Base-by-base conservation (phyloP, 2,888 invertebrate genomes). In the Panorpa germanica region DNA sequence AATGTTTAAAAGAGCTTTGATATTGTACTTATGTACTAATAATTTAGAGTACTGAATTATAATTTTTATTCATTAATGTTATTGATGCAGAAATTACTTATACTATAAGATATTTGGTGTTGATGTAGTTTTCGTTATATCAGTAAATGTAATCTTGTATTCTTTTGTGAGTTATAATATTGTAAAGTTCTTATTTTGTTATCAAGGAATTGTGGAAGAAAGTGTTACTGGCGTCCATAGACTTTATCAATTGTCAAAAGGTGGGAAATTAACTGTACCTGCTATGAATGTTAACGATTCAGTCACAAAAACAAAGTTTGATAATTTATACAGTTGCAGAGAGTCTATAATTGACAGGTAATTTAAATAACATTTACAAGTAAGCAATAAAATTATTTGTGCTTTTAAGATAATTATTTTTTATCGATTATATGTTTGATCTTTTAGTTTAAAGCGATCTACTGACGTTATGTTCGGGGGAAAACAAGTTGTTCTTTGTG, bases 281-380 rank as follows among this genome's bases (percentile, higher is more conserved):
- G 95, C 95, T 2, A 95, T 95, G 90, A 95, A 95, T 53, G 93
- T 95, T 19, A 95, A 95, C 51, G 95, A 95, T 53, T 91, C 91
- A 4, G 93, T 95, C 23, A 95, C 91, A 3, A 95, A 95, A 65
- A 93, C 91, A 25, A 95, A 93, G 59, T 95, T 93, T 49, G 95
- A 95, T 54, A 95, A 93, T 54, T 62, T 93, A 18, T 95, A 95
- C 52, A 88, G 90, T 41, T 95, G 93, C 57, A 74, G 91, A 50
- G 86, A 86, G 57, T 81, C 81, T 32, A 81, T 86, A 43, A 67
- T 86, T 45, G 85, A 86, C 53, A 77, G 77, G 75, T 70, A 49
- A 37, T 37, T 33, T 18, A 11, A n/a, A 11, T 4, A 29, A n/a
- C 10, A 7, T 8, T 10, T 21, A 14, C 22, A 16, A 15, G 10